Conservation (phyloP, 2,888 invertebrate genomes). For the Pterostichus madidus region DNA sequence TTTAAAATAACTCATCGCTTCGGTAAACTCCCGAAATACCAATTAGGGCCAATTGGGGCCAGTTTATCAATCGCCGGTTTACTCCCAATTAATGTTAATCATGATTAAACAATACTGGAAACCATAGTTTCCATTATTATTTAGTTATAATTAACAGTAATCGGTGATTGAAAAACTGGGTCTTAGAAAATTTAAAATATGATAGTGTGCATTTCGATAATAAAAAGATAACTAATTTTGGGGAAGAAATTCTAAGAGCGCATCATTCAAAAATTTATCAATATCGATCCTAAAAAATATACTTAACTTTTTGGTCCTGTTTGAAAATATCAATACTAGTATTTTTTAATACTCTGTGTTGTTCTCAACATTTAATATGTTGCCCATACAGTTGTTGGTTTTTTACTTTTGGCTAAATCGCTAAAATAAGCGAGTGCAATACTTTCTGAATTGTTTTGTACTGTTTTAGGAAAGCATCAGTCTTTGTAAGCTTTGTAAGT, state of each 20-base stretch:
- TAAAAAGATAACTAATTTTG: not conserved
- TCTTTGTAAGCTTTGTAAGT: not conserved
- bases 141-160: too few species aligned
- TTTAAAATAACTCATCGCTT: too few species aligned
- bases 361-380: conserved; percentile 38
- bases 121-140: too few species aligned
- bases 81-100: too few species aligned
- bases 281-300: conserved; percentile 14
- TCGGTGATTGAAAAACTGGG: too few species aligned
- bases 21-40: too few species aligned
- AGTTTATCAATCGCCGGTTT: too few species aligned
- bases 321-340: too few species aligned
- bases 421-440: conserved; percentile 17
- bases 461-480: not conserved
- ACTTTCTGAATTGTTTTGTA: conserved; percentile 13
- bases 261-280: conserved; percentile 19
- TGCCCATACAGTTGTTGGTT: conserved; percentile 34
- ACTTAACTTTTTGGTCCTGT: conserved; percentile 48
- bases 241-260: conserved; percentile 25
- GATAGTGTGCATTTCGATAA: too few species aligned
- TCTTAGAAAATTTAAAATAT: too few species aligned
- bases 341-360: conserved; percentile 45
- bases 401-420: conserved; percentile 17
- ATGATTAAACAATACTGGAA: too few species aligned
- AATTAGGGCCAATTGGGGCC: too few species aligned